A percentile compares a stretch with the other conserved stretches of the same genome.
Conservation (phyloP, 2,113 vertebrate species). For the Zosterops japonicus region DNA sequence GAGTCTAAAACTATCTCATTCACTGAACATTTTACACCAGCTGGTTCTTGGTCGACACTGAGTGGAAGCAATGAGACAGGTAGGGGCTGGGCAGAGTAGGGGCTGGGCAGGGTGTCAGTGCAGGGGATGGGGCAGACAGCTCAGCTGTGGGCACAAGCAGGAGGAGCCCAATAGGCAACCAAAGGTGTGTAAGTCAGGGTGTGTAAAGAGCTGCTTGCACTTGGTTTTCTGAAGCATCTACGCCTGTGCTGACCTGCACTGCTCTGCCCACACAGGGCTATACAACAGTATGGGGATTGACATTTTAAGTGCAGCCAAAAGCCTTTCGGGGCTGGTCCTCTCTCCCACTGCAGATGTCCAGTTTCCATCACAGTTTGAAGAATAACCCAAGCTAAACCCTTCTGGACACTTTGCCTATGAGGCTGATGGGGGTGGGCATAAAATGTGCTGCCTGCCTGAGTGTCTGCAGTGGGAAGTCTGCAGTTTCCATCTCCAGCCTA, state of each 20-base stretch:
- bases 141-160: neutral
- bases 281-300: accelerated
- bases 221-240: neutral
- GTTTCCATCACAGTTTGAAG: neutral
- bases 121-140: neutral
- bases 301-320: accelerated
- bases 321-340: neutral
- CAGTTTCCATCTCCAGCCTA: neutral
- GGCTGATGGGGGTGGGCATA: neutral
- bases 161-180: accelerated
- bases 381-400: neutral
- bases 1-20: neutral
- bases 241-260: accelerated
- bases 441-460: neutral
- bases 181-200: neutral
- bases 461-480: neutral
- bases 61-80: neutral
- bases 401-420: neutral
- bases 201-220: accelerated
- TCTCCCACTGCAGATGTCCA: neutral
- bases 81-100: neutral
- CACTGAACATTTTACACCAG: neutral
- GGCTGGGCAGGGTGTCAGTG: neutral
- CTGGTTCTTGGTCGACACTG: neutral
- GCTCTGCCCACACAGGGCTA: neutral